phyloP scores from a whole-genome alignment of 2,113 vertebrate genomes.

The Vidua chalybeata region DNA sequence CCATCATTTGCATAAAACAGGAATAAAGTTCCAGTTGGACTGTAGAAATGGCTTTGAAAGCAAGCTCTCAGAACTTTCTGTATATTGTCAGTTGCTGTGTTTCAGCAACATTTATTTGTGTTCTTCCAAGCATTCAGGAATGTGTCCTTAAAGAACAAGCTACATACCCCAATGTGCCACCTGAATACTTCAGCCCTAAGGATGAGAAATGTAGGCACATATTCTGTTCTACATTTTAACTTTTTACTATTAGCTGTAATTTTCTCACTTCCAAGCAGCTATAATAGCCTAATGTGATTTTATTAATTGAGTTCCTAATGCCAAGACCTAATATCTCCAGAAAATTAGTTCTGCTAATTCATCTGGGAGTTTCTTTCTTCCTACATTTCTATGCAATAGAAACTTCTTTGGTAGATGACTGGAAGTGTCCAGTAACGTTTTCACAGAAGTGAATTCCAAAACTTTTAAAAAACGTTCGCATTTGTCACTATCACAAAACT shows the following conservation, averaged over 20 bases:
- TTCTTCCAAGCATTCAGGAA: background rate
- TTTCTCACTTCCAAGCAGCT: background rate
- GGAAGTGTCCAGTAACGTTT: background rate
- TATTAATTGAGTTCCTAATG: background rate
- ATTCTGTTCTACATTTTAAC: background rate
- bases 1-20: background rate
- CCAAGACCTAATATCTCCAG: background rate
- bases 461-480: background rate
- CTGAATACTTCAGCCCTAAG: background rate
- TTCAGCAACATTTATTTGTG: background rate
- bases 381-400: background rate
- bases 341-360: background rate
- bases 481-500: background rate
- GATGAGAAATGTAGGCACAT: background rate
- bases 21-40: background rate
- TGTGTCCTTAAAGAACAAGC: background rate
- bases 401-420: background rate
- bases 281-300: background rate
- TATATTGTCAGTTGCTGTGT: background rate
- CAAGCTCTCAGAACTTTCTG: background rate
- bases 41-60: background rate
- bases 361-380: background rate
- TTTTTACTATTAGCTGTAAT: background rate
- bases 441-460: background rate
- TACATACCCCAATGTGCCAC: background rate